Evolutionary conservation across 2,797 vertebrate species (phyloP), one percentile per base, ranked within the genome.

Genomic region (Eulemur coronatus): DNA sequence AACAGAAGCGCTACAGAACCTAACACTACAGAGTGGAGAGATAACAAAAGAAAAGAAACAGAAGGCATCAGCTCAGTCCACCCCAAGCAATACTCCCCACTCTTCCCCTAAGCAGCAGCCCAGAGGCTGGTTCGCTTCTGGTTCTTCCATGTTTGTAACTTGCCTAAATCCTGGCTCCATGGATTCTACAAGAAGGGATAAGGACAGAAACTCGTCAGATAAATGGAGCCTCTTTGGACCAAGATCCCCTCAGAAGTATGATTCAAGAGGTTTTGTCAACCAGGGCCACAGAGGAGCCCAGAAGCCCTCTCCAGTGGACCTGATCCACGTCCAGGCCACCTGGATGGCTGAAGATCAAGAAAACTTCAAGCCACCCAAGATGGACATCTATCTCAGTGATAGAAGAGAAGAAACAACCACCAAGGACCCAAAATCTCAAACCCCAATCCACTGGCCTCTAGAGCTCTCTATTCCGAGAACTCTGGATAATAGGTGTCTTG

Each of bases 291-390:
- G 99, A 28, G 99, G 99, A 41, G 98, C 99, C 75, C 99, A 99
- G 96, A 99, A 99, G 90, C 99, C 99, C 8, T 98, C 99, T 48
- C 99, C 99, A 13, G 99, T 99, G 99, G 99, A 99, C 97, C 98
- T 99, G 90, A 99, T 99, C 99, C 99, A 99, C 98, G 98, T 99
- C 4, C 99, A 99, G 98, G 98, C 98, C 96, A 98, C 99, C 0
- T 98, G 99, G 38, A 97, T 99, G 97, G 89, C 96, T 0, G 99
- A 99, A 65, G 98, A 98, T 91, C 52, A 98, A 4, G 41, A 93
- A 85, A 96, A 97, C 14, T 98, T 99, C 91, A 50, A 61, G 67
- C 4, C 12, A 0, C 99, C 99, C 89, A 99, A 98, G 89, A 99
- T 99, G 99, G 99, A 99, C 98, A 99, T 99, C 95, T 98, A 99